These are phyloP conservation scores for Gallinago stenura DNA, from an alignment of 2,797 vertebrate genomes.

Conservation along the genomic window DNA sequence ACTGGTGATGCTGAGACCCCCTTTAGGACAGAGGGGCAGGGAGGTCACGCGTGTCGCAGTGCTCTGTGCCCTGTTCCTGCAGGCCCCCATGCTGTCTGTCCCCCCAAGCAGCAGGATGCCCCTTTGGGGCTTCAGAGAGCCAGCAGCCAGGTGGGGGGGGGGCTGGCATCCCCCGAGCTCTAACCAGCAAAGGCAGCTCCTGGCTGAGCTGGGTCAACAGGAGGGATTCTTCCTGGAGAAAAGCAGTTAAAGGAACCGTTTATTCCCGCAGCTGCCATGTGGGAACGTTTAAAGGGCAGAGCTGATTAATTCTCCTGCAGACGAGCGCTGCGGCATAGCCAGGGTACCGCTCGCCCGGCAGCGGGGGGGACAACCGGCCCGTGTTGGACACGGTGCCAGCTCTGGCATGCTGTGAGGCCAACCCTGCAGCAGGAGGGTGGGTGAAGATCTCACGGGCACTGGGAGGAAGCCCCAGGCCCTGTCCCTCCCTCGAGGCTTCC, in stretches of 20 bases:
- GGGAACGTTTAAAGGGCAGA: neutral
- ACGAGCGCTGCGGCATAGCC: neutral
- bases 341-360: neutral
- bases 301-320: neutral
- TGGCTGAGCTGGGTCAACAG: neutral
- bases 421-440: neutral
- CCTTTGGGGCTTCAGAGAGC: neutral
- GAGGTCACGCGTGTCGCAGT: neutral
- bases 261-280: neutral
- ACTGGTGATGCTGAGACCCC: neutral
- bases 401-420: fast-evolving
- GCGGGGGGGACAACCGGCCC: neutral
- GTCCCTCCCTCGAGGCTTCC: neutral
- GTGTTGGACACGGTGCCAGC: fast-evolving
- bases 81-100: neutral
- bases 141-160: neutral
- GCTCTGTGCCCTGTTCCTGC: neutral
- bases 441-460: neutral
- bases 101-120: neutral
- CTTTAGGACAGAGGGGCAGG: fast-evolving
- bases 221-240: neutral
- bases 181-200: neutral
- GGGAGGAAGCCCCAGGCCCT: neutral
- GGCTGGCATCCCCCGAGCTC: neutral
- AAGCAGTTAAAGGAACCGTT: neutral